Conservation (phyloP, 2,113 vertebrate genomes). For the Brachirus orientalis region DNA sequence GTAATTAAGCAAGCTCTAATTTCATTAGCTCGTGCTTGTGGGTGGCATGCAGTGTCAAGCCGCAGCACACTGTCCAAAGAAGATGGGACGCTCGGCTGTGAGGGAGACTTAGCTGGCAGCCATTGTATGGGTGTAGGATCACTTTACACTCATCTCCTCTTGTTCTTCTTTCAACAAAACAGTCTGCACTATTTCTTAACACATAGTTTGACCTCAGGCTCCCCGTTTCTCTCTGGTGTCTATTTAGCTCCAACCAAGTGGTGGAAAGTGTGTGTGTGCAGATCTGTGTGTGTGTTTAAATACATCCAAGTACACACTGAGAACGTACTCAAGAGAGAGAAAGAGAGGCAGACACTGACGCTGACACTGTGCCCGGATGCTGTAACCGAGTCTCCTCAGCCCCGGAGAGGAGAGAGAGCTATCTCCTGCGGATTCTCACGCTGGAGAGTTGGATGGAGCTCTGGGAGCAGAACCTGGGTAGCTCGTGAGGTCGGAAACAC, state of each 20-base stretch:
- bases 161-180: constrained; percentile 38
- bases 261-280: constrained; percentile 53
- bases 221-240: constrained; percentile 31
- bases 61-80: constrained; percentile 65
- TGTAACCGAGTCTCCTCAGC: constrained; percentile 45
- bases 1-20: constrained; percentile 83
- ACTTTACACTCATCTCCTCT: constrained; percentile 44
- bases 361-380: constrained; percentile 27
- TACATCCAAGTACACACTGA: constrained; percentile 34
- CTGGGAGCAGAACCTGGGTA: constrained; percentile 77
- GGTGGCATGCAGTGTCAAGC: constrained; percentile 72
- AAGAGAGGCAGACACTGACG: constrained; percentile 34
- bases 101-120: constrained; percentile 36
- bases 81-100: constrained; percentile 65
- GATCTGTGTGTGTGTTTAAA: constrained; percentile 56
- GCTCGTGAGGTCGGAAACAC: constrained; percentile 82
- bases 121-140: constrained; percentile 38
- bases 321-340: constrained; percentile 63
- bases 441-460: constrained; percentile 74
- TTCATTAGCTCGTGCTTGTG: constrained; percentile 79
- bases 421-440: constrained; percentile 77
- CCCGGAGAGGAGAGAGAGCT: constrained; percentile 57
- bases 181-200: constrained; percentile 39
- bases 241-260: constrained; percentile 52
- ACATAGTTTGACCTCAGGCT: constrained; percentile 41